Conservation (phyloP, 2,113 vertebrate genomes). For the Pygoscelis antarcticus region DNA sequence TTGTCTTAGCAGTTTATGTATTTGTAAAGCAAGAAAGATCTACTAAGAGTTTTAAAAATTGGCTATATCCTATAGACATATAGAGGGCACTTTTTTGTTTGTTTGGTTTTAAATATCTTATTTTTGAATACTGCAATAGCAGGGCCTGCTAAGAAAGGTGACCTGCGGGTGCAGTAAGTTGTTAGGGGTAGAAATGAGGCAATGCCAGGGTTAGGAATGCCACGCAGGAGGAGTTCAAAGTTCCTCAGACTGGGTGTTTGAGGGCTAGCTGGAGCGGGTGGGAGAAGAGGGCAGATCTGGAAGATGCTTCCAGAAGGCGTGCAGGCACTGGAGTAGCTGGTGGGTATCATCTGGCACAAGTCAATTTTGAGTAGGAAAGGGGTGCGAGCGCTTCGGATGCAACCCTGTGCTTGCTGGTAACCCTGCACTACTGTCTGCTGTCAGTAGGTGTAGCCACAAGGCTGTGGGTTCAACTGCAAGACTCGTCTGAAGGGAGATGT, state of each 20-base stretch:
- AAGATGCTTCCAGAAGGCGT: neutral
- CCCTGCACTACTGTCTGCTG: conserved; percentile 7
- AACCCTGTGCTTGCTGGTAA: neutral
- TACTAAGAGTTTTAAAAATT: too few species aligned
- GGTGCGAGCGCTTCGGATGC: neutral
- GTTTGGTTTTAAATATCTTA: rapidly evolving
- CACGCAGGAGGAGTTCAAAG: neutral
- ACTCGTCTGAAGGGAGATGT: rapidly evolving
- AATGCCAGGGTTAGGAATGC: neutral
- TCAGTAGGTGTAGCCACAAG: conserved; percentile 30
- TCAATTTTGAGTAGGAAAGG: neutral
- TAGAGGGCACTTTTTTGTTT: neutral
- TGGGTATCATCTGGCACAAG: neutral
- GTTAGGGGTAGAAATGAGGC: neutral
- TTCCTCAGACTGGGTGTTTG: neutral
- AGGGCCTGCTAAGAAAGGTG: too few species aligned
- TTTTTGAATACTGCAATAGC: neutral
- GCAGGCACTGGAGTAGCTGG: neutral
- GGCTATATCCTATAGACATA: too few species aligned
- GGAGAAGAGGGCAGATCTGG: neutral
- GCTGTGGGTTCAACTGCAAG: neutral
- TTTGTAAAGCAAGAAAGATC: neutral
- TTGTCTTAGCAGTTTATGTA: neutral
- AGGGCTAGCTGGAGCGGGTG: neutral
- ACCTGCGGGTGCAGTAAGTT: neutral